A percentile compares a stretch with the other conserved stretches of the same genome.
phyloP scores from a whole-genome alignment of 2,888 invertebrate species.

The Erannis defoliaria region DNA sequence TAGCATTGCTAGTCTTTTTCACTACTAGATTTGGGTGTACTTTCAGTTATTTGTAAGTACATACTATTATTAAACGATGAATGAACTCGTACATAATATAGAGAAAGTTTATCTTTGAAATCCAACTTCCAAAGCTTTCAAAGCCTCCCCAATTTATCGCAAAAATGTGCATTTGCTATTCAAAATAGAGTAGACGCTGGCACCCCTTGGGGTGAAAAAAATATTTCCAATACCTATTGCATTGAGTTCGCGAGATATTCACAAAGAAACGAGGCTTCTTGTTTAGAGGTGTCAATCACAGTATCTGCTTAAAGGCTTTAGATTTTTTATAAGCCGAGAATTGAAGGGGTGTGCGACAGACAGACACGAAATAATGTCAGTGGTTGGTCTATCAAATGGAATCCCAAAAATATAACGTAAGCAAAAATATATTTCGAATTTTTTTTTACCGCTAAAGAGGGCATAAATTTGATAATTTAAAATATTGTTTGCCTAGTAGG shows the following conservation, averaged over 20 bases:
- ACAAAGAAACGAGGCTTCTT: conserved; percentile 55
- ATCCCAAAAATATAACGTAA: neutral
- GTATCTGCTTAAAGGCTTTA: conserved; percentile 14
- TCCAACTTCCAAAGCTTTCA: conserved; percentile 30
- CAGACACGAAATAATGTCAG: conserved; percentile 6
- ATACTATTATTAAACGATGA: neutral
- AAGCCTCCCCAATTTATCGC: conserved; percentile 32
- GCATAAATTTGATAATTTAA: no score
- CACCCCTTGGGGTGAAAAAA: conserved; percentile 51
- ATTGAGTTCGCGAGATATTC: conserved; percentile 63
- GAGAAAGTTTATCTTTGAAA: conserved; percentile 25
- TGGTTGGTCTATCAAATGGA: neutral
- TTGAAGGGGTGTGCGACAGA: conserved; percentile 41
- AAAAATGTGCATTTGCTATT: conserved; percentile 46
- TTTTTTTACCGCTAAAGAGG: no score
- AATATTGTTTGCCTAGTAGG: no score
- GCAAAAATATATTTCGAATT: no score
- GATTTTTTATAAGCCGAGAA: conserved; percentile 34
- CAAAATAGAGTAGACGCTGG: conserved; percentile 33
- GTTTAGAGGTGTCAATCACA: conserved; percentile 71
- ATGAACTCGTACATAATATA: conserved; percentile 2
- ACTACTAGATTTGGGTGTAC: no score
- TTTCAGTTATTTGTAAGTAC: neutral
- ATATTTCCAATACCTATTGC: conserved; percentile 63
- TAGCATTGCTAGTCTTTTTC: no score